These are phyloP conservation scores for Prionailurus viverrinus DNA, from an alignment of 2,113 vertebrate species.

Conservation along the genomic window DNA sequence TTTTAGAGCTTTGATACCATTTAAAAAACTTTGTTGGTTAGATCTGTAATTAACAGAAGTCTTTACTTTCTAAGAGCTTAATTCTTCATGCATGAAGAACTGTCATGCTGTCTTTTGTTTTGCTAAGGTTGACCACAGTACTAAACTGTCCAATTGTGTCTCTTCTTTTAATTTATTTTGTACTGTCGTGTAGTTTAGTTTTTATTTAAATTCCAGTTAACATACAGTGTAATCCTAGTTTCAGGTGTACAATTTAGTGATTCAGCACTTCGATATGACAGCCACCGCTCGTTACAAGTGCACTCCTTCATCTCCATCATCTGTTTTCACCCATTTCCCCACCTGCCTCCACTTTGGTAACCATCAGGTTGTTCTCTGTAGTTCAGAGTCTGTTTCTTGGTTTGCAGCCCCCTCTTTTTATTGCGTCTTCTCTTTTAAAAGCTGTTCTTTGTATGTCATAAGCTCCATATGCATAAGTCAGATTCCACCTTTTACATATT, in stretches of 20 bases:
- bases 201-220: background rate
- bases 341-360: background rate
- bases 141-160: background rate
- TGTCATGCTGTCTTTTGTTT: background rate
- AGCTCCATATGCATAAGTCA: background rate
- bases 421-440: background rate
- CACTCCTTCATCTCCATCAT: background rate
- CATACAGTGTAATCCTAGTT: background rate
- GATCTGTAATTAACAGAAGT: background rate
- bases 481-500: background rate
- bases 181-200: background rate
- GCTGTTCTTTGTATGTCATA: background rate
- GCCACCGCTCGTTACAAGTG: background rate
- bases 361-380: background rate
- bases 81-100: background rate
- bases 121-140: background rate
- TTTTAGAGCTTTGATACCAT: constrained; percentile 14
- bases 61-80: background rate
- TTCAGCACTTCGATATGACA: background rate
- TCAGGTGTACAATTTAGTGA: background rate
- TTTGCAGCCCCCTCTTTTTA: background rate
- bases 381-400: background rate
- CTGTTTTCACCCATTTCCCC: background rate
- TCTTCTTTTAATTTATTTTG: background rate
- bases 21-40: background rate